A percentile compares a stretch with the other conserved stretches of the same genome.
Conservation (phyloP, 1,140 invertebrate genomes). For the Maconellicoccus hirsutus region DNA sequence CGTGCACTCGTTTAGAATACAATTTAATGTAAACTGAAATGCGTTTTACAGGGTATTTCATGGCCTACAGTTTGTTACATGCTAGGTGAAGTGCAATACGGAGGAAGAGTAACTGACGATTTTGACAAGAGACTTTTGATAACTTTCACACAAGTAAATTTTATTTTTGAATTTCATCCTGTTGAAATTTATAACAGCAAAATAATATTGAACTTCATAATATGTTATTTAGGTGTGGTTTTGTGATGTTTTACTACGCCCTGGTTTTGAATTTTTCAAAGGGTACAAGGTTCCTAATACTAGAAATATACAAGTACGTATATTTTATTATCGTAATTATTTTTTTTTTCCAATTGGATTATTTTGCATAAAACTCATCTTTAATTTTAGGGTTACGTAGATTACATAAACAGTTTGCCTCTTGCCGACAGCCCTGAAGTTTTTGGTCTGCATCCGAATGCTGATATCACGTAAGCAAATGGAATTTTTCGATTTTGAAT, state of each 20-base stretch:
- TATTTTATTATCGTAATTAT: neutral
- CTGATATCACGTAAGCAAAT: conserved; percentile 73
- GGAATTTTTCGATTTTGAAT: no score
- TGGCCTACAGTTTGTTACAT: conserved; percentile 97
- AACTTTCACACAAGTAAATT: conserved; percentile 65
- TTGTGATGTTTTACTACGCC: conserved; percentile 66
- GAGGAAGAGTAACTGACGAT: conserved; percentile 90
- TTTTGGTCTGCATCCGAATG: conserved; percentile 91
- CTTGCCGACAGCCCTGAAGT: conserved; percentile 84
- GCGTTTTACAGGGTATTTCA: conserved; percentile 59
- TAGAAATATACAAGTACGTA: conserved; percentile 47
- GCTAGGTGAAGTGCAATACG: conserved; percentile 95
- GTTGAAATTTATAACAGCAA: no score
- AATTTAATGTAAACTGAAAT: conserved; percentile 4
- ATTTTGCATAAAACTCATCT: neutral
- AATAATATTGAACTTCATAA: no score
- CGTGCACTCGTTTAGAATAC: neutral
- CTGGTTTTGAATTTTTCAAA: conserved; percentile 79
- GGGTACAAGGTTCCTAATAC: conserved; percentile 74
- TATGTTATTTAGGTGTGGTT: conserved; percentile 54
- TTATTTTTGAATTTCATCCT: neutral
- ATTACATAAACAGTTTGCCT: conserved; percentile 77
- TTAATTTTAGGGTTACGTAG: conserved; percentile 50
- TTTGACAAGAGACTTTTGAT: conserved; percentile 84
- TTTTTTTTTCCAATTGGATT: neutral